Percentiles rank a stretch among this genome's conserved stretches.
phyloP scores from a whole-genome alignment of 2,797 vertebrate genomes.

The Lacerta viridis region DNA sequence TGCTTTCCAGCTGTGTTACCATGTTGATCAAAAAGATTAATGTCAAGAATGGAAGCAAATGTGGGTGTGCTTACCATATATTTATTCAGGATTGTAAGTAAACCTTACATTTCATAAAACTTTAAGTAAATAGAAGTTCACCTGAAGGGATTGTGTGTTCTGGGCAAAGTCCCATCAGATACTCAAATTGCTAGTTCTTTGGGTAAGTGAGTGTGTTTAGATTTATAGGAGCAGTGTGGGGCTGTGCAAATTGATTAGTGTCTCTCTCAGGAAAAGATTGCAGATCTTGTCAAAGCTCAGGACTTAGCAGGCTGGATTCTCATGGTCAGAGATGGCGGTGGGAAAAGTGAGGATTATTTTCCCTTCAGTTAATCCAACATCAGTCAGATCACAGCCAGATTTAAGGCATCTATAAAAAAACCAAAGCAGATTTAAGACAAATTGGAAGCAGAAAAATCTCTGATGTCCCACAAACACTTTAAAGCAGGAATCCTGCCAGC shows the following conservation, averaged over 20 bases:
- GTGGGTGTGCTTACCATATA: background rate
- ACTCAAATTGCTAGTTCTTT: slow-evolving; percentile 33
- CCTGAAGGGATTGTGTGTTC: slow-evolving; percentile 25
- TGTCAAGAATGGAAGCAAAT: slow-evolving; percentile 3
- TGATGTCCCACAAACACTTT: background rate
- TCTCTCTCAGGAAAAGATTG: slow-evolving; percentile 7
- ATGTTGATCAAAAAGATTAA: slow-evolving; percentile 18
- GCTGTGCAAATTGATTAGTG: slow-evolving; percentile 33
- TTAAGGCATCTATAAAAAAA: background rate
- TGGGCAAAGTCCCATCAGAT: slow-evolving; percentile 31
- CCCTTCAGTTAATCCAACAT: slow-evolving; percentile 19
- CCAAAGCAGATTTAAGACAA: slow-evolving; percentile 9
- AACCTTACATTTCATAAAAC: slow-evolving; percentile 44
- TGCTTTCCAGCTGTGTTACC: slow-evolving; percentile 11
- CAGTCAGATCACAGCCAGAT: slow-evolving; percentile 13
- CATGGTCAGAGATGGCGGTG: rapidly evolving
- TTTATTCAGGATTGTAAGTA: slow-evolving; percentile 26
- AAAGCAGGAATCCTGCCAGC: rapidly evolving
- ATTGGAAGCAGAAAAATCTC: rapidly evolving
- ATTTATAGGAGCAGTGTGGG: slow-evolving; percentile 38
- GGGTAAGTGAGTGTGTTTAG: slow-evolving; percentile 42
- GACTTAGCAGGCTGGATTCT: background rate
- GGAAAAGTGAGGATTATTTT: slow-evolving; percentile 4
- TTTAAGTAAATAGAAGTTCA: slow-evolving; percentile 8
- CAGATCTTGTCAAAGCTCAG: slow-evolving; percentile 12